A percentile compares a stretch with the other conserved stretches of the same genome.
phyloP scores from a whole-genome alignment of 2,888 invertebrate species.

The Polymixis lichenea region DNA sequence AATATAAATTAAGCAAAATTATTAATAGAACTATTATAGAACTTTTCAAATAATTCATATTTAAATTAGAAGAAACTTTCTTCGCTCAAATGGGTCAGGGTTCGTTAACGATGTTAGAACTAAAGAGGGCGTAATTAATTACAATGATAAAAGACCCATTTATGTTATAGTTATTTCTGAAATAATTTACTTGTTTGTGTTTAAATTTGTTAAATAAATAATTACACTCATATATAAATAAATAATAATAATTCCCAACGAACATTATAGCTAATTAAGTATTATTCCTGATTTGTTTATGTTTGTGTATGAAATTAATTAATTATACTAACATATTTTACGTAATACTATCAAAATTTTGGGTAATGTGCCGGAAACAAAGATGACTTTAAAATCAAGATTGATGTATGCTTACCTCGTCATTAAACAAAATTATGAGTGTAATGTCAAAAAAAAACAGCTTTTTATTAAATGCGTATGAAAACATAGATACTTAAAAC shows the following conservation, averaged over 20 bases:
- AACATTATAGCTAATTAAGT: too few relatives aligned
- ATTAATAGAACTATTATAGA: slow-evolving; percentile 31
- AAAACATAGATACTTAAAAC: too few relatives aligned
- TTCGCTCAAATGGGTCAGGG: slow-evolving; percentile 40
- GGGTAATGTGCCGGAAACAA: too few relatives aligned
- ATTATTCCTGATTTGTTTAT: too few relatives aligned
- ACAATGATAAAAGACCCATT: slow-evolving; percentile 16
- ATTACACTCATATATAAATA: not conserved
- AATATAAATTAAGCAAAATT: slow-evolving; percentile 20
- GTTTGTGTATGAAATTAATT: too few relatives aligned
- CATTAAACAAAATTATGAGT: too few relatives aligned
- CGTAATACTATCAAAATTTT: too few relatives aligned
- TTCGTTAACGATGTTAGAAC: slow-evolving; percentile 38
- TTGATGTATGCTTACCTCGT: too few relatives aligned
- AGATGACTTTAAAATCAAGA: too few relatives aligned
- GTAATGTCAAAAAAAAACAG: too few relatives aligned
- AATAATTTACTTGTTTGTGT: not conserved
- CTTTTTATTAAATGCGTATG: too few relatives aligned
- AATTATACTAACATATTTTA: too few relatives aligned
- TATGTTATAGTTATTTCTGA: not conserved
- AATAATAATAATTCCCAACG: not conserved
- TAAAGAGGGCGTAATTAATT: slow-evolving; percentile 39
- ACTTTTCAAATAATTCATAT: slow-evolving; percentile 55
- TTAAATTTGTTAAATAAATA: not conserved
- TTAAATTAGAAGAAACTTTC: slow-evolving; percentile 47